Conservation (phyloP, 2,888 invertebrate species). For the Scaptomyza caliginosa region DNA sequence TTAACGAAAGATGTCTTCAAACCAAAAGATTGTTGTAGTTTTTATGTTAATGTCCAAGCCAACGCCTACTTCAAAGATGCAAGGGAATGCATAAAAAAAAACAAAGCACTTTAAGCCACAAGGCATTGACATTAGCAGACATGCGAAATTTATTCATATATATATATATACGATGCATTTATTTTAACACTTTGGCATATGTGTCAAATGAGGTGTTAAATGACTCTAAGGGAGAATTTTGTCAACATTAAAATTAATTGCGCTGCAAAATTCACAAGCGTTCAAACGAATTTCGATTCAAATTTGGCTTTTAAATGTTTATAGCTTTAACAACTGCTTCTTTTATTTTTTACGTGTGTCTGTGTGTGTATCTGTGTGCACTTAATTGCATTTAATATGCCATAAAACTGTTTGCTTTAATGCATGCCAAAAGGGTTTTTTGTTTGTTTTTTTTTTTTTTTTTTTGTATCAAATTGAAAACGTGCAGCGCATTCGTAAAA, state of each 20-base stretch:
- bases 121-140: not conserved
- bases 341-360: not conserved
- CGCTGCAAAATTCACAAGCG: constrained; percentile 14
- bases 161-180: constrained; percentile 12
- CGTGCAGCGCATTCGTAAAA: constrained; percentile 66
- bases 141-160: not conserved
- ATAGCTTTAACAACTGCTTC: constrained; percentile 53
- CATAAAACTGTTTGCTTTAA: constrained; percentile 59
- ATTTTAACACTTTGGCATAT: constrained; percentile 12
- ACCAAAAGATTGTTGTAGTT: too few relatives aligned
- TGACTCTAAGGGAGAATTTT: constrained; percentile 36
- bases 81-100: not conserved
- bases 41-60: not conserved
- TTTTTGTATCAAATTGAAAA: constrained; percentile 62
- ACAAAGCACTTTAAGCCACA: not conserved
- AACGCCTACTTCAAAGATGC: not conserved
- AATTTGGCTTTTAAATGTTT: constrained; percentile 47
- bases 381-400: constrained; percentile 75
- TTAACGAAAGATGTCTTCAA: too few relatives aligned
- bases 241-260: constrained; percentile 36
- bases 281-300: constrained; percentile 18
- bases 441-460: too few relatives aligned
- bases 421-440: constrained; percentile 65
- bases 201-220: constrained; percentile 41
- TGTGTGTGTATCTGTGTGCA: constrained; percentile 24